Conservation (phyloP, 2,888 invertebrate genomes). For the Lampropteryx suffumata region DNA sequence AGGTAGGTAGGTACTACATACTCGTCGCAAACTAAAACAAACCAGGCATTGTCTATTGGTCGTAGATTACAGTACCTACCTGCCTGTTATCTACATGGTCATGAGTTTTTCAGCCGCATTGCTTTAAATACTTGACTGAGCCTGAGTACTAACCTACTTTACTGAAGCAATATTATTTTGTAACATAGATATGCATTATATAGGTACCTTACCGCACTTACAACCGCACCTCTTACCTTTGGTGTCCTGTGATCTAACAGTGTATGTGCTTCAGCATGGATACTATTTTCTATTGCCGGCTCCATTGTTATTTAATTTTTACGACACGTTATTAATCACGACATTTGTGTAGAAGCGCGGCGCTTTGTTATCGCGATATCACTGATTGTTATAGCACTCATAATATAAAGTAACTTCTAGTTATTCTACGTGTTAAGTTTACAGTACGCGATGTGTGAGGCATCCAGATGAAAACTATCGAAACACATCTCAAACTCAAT, state of each 20-base stretch:
- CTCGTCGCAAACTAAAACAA: background rate
- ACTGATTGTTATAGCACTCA: conserved; percentile 6
- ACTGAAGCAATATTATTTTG: background rate
- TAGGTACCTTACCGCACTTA: too few species aligned
- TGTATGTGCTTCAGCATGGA: background rate
- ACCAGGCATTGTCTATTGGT: background rate
- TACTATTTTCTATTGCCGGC: background rate
- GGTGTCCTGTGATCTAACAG: conserved; percentile 1
- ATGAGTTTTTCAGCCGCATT: background rate
- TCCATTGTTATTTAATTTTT: conserved; percentile 11
- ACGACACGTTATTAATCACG: conserved; percentile 11
- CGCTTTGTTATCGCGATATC: conserved; percentile 17
- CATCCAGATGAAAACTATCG: background rate
- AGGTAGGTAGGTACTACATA: background rate
- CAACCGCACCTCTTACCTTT: conserved; percentile 2
- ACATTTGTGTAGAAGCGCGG: background rate
- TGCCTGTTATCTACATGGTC: conserved; percentile 7
- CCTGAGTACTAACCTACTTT: background rate
- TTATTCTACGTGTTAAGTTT: background rate
- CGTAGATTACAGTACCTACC: too few species aligned
- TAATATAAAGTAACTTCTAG: background rate
- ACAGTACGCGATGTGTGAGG: conserved; percentile 1
- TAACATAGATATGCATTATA: too few species aligned
- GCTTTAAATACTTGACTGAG: background rate
- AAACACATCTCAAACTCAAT: background rate